Base-by-base conservation (phyloP, 2,888 invertebrate genomes). In the Drosophila paramelanica region DNA sequence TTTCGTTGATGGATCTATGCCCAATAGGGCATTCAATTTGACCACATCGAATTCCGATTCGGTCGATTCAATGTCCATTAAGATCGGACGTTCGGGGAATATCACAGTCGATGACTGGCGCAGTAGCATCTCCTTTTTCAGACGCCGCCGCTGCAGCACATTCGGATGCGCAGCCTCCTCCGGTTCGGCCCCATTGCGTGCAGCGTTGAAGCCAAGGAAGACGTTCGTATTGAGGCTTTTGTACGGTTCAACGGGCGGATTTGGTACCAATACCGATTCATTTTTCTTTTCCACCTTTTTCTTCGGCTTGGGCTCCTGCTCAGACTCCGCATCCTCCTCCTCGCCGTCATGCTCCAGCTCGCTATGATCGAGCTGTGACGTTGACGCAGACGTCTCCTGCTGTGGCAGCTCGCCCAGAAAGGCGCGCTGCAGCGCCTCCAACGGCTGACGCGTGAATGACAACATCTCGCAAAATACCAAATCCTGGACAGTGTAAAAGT, bases 401-500 rank as follows among this genome's bases (percentile, higher is more conserved):
- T 25, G 5, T 0, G 27, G 33, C 3, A 20, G 5, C 1, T 46
- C 56, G 8, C 74, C 74, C 25, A 75, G 11, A 53, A 43, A 46
- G 0, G 74, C 73, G 0, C 6, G 33, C n/a, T 25, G 31, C 23
- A 75, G 4, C 0, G n/a, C 14, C 8, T 77, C 78, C 0, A 23
- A 2, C 0, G 62, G 68, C 42, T 61, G 60, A 1, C 93, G 92
- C 72, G 94, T 94, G 67, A 97, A 94, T 0, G 96, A 94, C 76
- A 98, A 93, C 20, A 98, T 93, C 0, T 97, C 97, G n/a, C 98
- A 98, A 93, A 99, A 99, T 41, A 97, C 93, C 31, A 98, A 95
- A 92, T 99, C 98, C 91, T 99, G 98, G 43, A 98, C 95, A 0
- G 98, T 96, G 5, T 98, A 98, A 92, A 97, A 98, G 92, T 99